Base-by-base conservation (phyloP, 2,113 vertebrate species). In the Phycodurus eques region DNA sequence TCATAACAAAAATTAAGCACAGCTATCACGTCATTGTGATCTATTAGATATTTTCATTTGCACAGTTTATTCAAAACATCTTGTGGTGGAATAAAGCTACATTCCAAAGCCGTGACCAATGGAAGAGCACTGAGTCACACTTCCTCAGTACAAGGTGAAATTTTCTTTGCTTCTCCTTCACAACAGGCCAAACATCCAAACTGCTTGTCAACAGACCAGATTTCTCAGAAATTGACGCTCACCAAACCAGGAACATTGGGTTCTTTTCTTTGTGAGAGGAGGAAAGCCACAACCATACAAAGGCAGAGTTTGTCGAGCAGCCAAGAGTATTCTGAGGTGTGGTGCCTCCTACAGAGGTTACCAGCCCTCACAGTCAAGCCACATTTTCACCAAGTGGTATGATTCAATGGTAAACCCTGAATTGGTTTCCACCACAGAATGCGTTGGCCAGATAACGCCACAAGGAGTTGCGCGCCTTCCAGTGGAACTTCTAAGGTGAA, bases 171-270 rank as follows among this genome's bases (percentile, higher is more conserved):
- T 51, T 72, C 44, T 66, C 59, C 75, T 67, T 68, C 78, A 73
- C 31, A 71, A 61, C 44, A 31, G 72, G 72, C 77, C 56, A 7
- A 66, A 63, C 70, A 57, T 75, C 59, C 9, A 19, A 10, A 66
- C 72, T 27, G 31, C 72, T 75, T 73, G 27, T 59, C 33, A 9
- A 43, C 9, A 43, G 49, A 35, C 78, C 43, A 0, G 17, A 10
- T 9, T 83, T 83, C 85, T 87, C 70, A 77, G 81, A 85, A 88
- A 81, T 46, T 75, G 70, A 46, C 0, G 59, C 70, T 79, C 82
- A 87, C 79, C 70, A 51, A 79, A 88, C 76, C 60, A 70, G 73
- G 88, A 90, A 91, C 89, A 91, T 89, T 84, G 63, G 75, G 80
- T 85, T 87, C 82, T 88, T 77, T 87, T 83, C 73, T 81, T 75